Evolutionary conservation across 2,113 vertebrate species (phyloP), one percentile per base, ranked within the genome.

Genomic region (Pachyramphus minor): DNA sequence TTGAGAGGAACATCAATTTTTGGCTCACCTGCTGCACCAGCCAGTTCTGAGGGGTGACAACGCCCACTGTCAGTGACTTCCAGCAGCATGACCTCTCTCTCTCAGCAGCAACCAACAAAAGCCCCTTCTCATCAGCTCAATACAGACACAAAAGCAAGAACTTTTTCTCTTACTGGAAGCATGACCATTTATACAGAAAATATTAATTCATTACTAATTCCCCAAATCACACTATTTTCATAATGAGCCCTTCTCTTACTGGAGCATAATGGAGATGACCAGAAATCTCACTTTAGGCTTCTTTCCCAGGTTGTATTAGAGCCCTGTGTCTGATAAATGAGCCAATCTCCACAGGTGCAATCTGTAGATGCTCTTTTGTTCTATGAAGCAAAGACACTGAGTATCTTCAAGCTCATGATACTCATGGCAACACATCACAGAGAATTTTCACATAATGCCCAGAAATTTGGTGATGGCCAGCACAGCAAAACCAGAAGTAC

Each of bases 351-450:
- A 55, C 8, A 62, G 53, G 69, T 37, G 39, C 33, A 66, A 27
- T 62, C 42, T 59, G 27, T n/a, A 77, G 30, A 39, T 80, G 21
- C 12, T 72, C 42, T 74, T 33, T 22, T 52, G 42, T 21, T 72
- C 78, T 45, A 0, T 3, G 33, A 74, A 71, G 18, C 33, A 83
- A 83, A 58, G 58, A 95, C 75, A 35, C 5, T 2, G 7, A 81
- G 21, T 3, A 24, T 24, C 41, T 66, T 71, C 42, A 30, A 56
- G 49, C 11, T 68, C 64, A 39, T n/a, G 58, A n/a, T 5, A 59
- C 17, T 14, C 0, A 47, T 0, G 0, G 39, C 59, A 81, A 47
- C 0, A 0, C 4, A 50, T 8, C 25, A 47, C 8, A 9, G 13
- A 35, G 42, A 39, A 82, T 39, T 72, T 75, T 28, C 75, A 62